Evolutionary conservation across 2,113 vertebrate species (phyloP).

Genomic region (Ciconia boyciana): DNA sequence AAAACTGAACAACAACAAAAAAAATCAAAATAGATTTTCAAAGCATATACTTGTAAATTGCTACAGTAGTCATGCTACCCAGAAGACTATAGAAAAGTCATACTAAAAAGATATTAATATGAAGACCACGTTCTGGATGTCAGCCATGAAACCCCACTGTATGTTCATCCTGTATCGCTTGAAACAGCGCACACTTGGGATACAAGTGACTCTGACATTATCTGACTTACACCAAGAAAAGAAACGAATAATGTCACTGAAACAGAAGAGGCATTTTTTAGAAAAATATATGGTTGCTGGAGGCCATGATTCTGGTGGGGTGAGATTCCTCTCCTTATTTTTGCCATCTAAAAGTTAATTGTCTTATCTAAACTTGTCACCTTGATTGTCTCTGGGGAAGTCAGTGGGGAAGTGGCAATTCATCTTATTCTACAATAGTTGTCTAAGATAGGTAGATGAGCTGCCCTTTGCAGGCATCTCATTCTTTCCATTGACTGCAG

Average conservation of each 20-base stretch:
- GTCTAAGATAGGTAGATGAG: neutral
- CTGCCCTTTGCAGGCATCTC: neutral
- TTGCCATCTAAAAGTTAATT: conserved; percentile 2
- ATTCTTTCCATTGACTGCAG: neutral
- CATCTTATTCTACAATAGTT: conserved; percentile 23
- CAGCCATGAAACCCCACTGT: neutral
- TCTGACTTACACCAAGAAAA: neutral
- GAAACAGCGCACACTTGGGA: neutral
- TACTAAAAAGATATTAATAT: neutral
- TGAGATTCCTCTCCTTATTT: conserved; percentile 43
- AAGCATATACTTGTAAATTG: neutral
- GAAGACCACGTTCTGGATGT: neutral
- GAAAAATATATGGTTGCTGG: conserved; percentile 6
- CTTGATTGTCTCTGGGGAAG: neutral
- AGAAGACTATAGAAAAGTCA: neutral
- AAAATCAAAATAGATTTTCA: neutral
- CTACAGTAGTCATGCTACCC: neutral
- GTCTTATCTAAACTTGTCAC: conserved; percentile 53
- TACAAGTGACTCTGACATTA: neutral
- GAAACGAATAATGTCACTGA: neutral
- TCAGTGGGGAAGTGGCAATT: conserved; percentile 22
- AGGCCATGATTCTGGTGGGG: conserved; percentile 11
- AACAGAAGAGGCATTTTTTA: neutral
- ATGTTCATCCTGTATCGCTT: neutral
- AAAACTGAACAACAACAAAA: neutral